Conservation (phyloP, 2,113 vertebrate species). For the human region DNA sequence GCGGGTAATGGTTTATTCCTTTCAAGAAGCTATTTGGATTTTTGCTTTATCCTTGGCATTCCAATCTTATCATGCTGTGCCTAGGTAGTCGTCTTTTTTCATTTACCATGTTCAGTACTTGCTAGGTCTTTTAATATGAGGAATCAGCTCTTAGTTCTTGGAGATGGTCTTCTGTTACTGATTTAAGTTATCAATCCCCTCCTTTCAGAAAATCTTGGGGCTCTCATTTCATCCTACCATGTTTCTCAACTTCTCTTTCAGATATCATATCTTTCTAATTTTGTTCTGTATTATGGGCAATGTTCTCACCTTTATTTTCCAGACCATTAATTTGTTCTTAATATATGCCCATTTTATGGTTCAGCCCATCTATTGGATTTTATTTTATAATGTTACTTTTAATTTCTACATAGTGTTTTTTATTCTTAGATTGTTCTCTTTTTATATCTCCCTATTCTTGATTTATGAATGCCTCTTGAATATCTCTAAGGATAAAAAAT, state of each 20-base stretch:
- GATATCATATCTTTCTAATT: not conserved
- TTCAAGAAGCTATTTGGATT: not conserved
- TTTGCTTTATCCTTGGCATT: not conserved
- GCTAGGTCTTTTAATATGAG: not conserved
- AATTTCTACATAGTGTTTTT: not conserved
- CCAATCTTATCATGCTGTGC: not conserved
- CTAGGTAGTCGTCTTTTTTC: not conserved
- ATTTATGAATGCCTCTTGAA: not conserved
- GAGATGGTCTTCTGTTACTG: not conserved
- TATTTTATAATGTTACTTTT: not conserved
- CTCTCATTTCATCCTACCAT: not conserved
- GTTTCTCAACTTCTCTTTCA: not conserved
- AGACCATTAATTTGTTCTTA: conserved; percentile 3
- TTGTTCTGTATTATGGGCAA: not conserved
- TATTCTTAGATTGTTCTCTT: conserved; percentile 16
- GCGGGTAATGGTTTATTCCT: not conserved
- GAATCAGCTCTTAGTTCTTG: not conserved
- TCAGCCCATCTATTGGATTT: not conserved
- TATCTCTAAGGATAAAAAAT: conserved; percentile 22
- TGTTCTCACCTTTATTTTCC: not conserved
- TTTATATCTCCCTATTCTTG: not conserved
- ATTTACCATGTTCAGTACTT: not conserved
- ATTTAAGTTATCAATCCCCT: not conserved
- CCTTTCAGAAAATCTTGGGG: not conserved
- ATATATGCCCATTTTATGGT: not conserved